These are phyloP conservation scores for Periophthalmus modestus DNA, from an alignment of 2,113 vertebrate genomes.

Conservation along the genomic window DNA sequence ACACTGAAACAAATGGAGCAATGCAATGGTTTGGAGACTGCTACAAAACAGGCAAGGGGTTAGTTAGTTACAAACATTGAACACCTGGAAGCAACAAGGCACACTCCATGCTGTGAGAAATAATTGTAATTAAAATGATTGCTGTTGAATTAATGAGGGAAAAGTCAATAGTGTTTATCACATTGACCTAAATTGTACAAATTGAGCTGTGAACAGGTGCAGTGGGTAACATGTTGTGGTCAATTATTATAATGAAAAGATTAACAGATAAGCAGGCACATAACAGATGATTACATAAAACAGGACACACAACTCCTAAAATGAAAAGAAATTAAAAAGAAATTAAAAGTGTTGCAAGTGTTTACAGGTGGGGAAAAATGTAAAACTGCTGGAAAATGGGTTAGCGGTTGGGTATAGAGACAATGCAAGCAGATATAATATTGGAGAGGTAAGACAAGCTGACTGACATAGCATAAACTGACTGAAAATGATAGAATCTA, in stretches of 20 bases:
- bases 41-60: slow-evolving; percentile 46
- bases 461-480: slow-evolving; percentile 16
- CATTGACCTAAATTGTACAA: slow-evolving; percentile 36
- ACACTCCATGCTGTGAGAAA: slow-evolving; percentile 30
- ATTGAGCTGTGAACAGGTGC: slow-evolving; percentile 38
- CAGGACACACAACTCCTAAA: slow-evolving; percentile 31
- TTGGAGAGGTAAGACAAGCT: slow-evolving; percentile 9
- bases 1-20: too few relatives aligned
- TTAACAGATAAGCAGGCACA: slow-evolving; percentile 21
- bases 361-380: slow-evolving; percentile 5
- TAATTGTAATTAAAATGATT: slow-evolving; percentile 9
- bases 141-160: slow-evolving; percentile 6
- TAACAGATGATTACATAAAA: slow-evolving; percentile 16
- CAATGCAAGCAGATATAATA: slow-evolving; percentile 18
- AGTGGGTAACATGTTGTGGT: slow-evolving; percentile 6
- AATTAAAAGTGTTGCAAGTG: slow-evolving; percentile 8
- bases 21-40: slow-evolving; percentile 5
- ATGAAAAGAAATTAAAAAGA: background rate
- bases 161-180: slow-evolving; percentile 36
- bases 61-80: slow-evolving; percentile 61
- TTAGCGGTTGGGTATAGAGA: slow-evolving; percentile 46
- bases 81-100: slow-evolving; percentile 31
- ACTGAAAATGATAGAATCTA: background rate
- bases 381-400: slow-evolving; percentile 17
- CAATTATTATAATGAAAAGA: slow-evolving; percentile 49